Evolutionary conservation across 1,140 invertebrate species (phyloP).

Genomic region (Atopsyche davidsoni): DNA sequence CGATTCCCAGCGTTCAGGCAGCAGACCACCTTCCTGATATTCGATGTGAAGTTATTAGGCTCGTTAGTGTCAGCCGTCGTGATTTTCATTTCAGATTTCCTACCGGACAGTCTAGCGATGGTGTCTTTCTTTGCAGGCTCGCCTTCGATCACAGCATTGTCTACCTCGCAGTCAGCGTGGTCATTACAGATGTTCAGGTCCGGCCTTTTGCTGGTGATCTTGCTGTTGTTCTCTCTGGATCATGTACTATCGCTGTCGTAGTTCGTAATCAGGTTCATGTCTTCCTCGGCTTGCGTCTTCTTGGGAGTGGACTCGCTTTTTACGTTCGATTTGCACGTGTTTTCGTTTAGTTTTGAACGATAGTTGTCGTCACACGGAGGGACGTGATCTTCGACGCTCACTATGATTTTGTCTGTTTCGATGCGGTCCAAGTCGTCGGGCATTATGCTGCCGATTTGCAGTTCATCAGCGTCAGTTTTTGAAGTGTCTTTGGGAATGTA

Average conservation of each 20-base stretch:
- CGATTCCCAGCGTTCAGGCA: slow-evolving; percentile 25
- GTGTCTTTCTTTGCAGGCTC: slow-evolving; percentile 25
- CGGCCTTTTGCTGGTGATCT: slow-evolving; percentile 21
- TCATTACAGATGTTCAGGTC: not conserved
- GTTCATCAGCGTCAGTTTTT: slow-evolving; percentile 17
- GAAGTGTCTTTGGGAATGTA: slow-evolving; percentile 13
- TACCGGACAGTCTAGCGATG: slow-evolving; percentile 18
- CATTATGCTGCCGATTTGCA: slow-evolving; percentile 14
- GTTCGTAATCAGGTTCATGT: slow-evolving; percentile 45
- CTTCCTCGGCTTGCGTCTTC: slow-evolving; percentile 35
- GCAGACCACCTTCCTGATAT: slow-evolving; percentile 30
- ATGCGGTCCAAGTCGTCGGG: slow-evolving; percentile 3
- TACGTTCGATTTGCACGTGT: slow-evolving; percentile 35
- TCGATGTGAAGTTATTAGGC: slow-evolving; percentile 29
- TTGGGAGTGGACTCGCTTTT: slow-evolving; percentile 37
- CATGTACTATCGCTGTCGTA: slow-evolving; percentile 47
- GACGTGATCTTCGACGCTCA: slow-evolving; percentile 24
- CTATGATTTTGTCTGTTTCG: slow-evolving; percentile 21
- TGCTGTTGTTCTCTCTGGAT: slow-evolving; percentile 42
- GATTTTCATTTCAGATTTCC: slow-evolving; percentile 14
- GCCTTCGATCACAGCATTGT: slow-evolving; percentile 8
- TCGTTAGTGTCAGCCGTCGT: slow-evolving; percentile 17
- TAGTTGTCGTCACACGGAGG: slow-evolving; percentile 37
- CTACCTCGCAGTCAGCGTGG: no score
- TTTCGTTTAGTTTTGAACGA: slow-evolving; percentile 39